phyloP scores from a whole-genome alignment of 1,140 invertebrate species.

The Brachionus angularis region DNA sequence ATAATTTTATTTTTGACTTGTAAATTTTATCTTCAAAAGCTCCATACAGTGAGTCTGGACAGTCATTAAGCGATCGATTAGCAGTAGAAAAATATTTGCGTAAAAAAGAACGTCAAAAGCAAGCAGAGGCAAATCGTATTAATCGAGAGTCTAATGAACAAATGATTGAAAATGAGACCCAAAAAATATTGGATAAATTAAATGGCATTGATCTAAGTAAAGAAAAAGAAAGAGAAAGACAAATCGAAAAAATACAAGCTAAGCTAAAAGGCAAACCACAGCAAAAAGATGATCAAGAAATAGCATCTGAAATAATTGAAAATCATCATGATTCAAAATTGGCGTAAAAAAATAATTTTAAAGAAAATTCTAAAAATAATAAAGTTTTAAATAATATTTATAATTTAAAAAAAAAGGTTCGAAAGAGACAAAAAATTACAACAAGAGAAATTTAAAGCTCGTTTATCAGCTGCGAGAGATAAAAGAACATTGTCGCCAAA shows the following conservation, averaged over 20 bases:
- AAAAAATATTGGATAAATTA: slow-evolving; percentile 26
- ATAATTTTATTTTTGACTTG: background rate
- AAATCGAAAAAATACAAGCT: slow-evolving; percentile 32
- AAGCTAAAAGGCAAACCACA: slow-evolving; percentile 10
- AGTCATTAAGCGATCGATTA: background rate
- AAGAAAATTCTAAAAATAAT: too few relatives aligned
- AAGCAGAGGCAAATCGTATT: slow-evolving; percentile 16
- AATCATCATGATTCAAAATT: slow-evolving; percentile 10
- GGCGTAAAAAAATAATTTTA: slow-evolving; percentile 17
- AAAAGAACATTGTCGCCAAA: too few relatives aligned
- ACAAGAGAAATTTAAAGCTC: slow-evolving; percentile 30
- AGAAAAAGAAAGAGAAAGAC: slow-evolving; percentile 38
- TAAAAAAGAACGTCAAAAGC: slow-evolving; percentile 30
- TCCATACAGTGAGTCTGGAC: slow-evolving; percentile 1
- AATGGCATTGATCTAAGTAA: slow-evolving; percentile 31
- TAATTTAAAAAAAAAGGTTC: background rate
- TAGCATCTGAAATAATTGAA: slow-evolving; percentile 37
- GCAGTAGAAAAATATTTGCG: slow-evolving; percentile 31
- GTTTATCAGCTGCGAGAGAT: slow-evolving; percentile 24
- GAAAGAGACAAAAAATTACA: slow-evolving; percentile 32
- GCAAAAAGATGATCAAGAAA: slow-evolving; percentile 30
- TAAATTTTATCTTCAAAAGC: slow-evolving; percentile 16
- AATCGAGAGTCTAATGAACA: slow-evolving; percentile 10
- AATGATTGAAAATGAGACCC: slow-evolving; percentile 7
- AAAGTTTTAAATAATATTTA: background rate